These are phyloP conservation scores for Centrocercus urophasianus DNA, from an alignment of 2,113 vertebrate species.

Conservation along the genomic window DNA sequence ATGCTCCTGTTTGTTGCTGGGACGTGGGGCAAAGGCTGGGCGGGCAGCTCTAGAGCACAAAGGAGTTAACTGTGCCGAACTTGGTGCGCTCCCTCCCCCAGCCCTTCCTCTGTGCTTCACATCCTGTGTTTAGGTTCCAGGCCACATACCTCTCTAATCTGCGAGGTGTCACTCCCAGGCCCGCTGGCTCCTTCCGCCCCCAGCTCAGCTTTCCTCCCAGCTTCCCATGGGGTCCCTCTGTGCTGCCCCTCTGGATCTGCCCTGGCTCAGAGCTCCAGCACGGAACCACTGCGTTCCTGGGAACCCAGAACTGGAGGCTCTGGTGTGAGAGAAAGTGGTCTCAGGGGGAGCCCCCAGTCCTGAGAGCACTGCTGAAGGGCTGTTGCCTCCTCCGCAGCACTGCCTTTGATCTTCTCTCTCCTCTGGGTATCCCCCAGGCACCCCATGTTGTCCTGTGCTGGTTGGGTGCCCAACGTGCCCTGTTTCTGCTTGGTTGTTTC, in stretches of 20 bases:
- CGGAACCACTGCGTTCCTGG: not conserved
- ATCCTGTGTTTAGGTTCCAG: slow-evolving; percentile 83
- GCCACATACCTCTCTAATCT: slow-evolving; percentile 82
- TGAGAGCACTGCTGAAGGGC: not conserved
- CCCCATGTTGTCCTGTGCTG: not conserved
- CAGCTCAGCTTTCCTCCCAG: slow-evolving; percentile 49
- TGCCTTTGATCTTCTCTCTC: not conserved
- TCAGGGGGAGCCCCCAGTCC: not conserved
- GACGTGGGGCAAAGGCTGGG: not conserved
- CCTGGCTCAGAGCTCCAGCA: rapidly evolving
- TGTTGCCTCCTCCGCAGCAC: not conserved
- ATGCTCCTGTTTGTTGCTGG: not conserved
- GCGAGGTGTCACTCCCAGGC: slow-evolving; percentile 70
- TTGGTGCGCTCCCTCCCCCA: slow-evolving; percentile 50
- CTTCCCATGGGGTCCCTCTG: not conserved
- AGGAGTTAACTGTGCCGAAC: slow-evolving; percentile 72
- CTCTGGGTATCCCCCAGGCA: not conserved
- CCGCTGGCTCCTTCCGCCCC: slow-evolving; percentile 71
- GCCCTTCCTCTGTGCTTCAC: slow-evolving; percentile 74
- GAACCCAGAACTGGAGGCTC: not conserved
- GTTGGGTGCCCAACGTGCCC: not conserved
- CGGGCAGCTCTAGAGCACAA: not conserved
- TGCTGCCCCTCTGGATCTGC: not conserved
- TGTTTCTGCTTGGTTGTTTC: not conserved
- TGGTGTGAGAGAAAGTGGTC: not conserved